A percentile compares a stretch with the other conserved stretches of the same genome.
Evolutionary conservation across 2,113 vertebrate species (phyloP).

Genomic region (Cyphomyrus plagiostoma): DNA sequence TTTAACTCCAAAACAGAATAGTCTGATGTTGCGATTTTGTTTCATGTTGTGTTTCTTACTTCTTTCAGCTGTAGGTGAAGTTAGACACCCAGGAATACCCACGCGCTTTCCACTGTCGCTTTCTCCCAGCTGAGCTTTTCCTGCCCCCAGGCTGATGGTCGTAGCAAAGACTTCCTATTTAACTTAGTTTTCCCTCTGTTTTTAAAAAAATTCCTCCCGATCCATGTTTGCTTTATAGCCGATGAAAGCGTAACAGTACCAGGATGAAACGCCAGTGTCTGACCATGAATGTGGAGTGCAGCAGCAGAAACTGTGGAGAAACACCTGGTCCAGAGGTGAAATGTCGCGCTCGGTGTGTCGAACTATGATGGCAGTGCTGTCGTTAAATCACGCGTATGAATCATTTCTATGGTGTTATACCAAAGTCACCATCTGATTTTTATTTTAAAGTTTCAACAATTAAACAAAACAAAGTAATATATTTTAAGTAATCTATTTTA

Average conservation of each 20-base stretch:
- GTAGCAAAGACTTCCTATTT: not conserved
- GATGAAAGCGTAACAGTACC: not conserved
- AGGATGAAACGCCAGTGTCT: not conserved
- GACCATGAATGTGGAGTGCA: not conserved
- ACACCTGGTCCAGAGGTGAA: not conserved
- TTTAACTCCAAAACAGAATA: not conserved
- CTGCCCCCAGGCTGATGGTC: not conserved
- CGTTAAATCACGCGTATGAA: slow-evolving; percentile 13
- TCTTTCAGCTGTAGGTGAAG: not conserved
- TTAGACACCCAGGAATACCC: not conserved
- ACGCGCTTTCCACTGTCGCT: not conserved
- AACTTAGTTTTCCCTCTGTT: not conserved
- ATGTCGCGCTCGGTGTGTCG: not conserved
- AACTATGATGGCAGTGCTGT: not conserved
- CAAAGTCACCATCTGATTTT: slow-evolving; percentile 20
- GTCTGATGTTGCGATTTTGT: not conserved
- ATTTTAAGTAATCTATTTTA: slow-evolving; percentile 30
- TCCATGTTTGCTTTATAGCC: not conserved
- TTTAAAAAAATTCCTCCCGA: not conserved
- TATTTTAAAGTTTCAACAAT: slow-evolving; percentile 17
- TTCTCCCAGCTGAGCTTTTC: not conserved
- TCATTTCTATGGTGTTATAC: slow-evolving; percentile 20
- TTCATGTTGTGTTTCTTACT: not conserved
- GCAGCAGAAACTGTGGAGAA: not conserved
- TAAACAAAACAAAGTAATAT: slow-evolving; percentile 25